These are phyloP conservation scores for Karalla daura DNA, from an alignment of 2,797 vertebrate genomes.

Conservation along the genomic window DNA sequence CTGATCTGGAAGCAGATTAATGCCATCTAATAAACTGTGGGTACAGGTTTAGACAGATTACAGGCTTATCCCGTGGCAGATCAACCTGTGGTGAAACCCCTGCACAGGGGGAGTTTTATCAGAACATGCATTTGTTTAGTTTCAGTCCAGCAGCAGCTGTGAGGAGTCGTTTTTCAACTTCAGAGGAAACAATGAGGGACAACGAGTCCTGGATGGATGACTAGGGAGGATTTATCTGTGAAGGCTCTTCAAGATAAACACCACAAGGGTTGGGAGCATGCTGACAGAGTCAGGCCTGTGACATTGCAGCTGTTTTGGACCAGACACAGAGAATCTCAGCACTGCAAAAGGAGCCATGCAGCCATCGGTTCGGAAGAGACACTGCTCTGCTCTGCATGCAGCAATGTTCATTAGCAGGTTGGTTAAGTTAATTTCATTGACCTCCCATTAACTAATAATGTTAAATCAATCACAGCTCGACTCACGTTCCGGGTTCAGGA, in stretches of 20 bases:
- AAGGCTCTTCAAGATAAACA: background rate
- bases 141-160: background rate
- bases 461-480: no score
- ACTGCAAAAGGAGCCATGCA: slow-evolving; percentile 20
- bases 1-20: slow-evolving; percentile 38
- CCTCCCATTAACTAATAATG: no score
- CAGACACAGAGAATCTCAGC: no score
- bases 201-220: no score
- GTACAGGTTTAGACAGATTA: slow-evolving; percentile 50
- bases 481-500: no score
- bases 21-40: slow-evolving; percentile 20
- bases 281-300: background rate
- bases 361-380: slow-evolving; percentile 50
- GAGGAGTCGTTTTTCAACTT: background rate
- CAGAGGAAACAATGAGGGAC: background rate
- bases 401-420: slow-evolving; percentile 56
- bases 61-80: slow-evolving; percentile 33
- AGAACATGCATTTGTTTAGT: background rate
- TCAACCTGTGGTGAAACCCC: slow-evolving; percentile 24
- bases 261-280: background rate
- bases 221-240: background rate
- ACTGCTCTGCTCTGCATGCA: no score
- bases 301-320: background rate
- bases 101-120: background rate
- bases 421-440: slow-evolving; percentile 9